Evolutionary conservation across 1,140 invertebrate genomes (phyloP), one percentile per base, ranked within the genome.

Genomic region (Pteromalus puparum): DNA sequence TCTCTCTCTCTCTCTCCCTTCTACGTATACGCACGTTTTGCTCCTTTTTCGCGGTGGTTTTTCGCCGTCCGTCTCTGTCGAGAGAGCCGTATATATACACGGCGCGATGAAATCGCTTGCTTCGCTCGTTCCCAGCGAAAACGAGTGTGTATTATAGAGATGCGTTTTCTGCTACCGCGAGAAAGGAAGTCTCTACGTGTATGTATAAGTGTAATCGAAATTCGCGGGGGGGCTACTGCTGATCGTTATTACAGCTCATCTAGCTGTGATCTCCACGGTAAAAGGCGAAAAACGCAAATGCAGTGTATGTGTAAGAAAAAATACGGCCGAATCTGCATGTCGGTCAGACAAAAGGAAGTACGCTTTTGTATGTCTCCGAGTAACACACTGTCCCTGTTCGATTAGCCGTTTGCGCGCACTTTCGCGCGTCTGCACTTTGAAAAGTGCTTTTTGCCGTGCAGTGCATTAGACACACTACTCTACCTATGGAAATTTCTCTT

Each of bases 11-110:
- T n/a, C 28, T 75, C 80, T 76, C 77, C 34, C 53, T 82, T 38
- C 83, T 68, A 18, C 53, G 18, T 7, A n/a, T 1, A 61, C 15
- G 7, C 42, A 42, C 73, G 24, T 46, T 18, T 26, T 81, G 34
- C 70, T 77, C 48, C 80, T 85, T 84, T 67, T 76, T 61, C 75
- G n/a, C 76, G 7, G 79, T 67, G 65, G 67, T 81, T 85, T 85
- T 81, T 81, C 76, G 73, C 75, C 83, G 83, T 83, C 76, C 48
- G 61, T 76, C 30, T 24, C 73, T 72, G 76, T 74, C 61, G 53
- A 1, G 53, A 61, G 53, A 61, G 18, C 53, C 38, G 9, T 9
- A 9, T 61, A 61, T 61, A 61, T 2, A 61, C 15, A 18, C 53
- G 6, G 3, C 21, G 6, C 53, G 21, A 61, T 61, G 53, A 61